Evolutionary conservation across 2,888 invertebrate species (phyloP).

Genomic region (Micoletzkya japonica): DNA sequence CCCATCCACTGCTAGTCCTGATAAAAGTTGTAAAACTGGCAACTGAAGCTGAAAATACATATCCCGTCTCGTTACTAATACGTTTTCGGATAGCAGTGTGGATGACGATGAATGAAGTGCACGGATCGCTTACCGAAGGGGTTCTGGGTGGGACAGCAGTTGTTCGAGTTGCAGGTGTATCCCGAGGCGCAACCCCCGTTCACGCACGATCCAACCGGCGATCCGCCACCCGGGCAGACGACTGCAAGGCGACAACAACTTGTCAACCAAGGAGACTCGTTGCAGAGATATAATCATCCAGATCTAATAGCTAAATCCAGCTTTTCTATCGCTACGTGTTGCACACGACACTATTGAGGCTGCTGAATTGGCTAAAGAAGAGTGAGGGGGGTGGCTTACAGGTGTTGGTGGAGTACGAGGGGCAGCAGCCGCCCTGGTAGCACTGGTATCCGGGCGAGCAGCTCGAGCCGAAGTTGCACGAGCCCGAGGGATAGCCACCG

Average conservation of each 20-base stretch:
- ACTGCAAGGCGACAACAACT: slow-evolving; percentile 36
- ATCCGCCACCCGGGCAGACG: slow-evolving; percentile 49
- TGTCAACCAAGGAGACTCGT: slow-evolving; percentile 33
- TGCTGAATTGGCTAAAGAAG: too few species aligned
- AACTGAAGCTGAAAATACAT: too few species aligned
- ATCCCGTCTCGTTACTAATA: too few species aligned
- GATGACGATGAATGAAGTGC: too few species aligned
- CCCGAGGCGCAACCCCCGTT: slow-evolving; percentile 51
- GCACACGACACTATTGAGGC: too few species aligned
- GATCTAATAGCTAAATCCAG: too few species aligned
- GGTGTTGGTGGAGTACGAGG: slow-evolving; percentile 43
- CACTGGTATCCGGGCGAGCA: slow-evolving; percentile 56
- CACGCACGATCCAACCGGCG: slow-evolving; percentile 49
- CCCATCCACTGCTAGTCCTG: too few species aligned
- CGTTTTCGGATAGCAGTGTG: too few species aligned
- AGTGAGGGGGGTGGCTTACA: too few species aligned
- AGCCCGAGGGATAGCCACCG: slow-evolving; percentile 51
- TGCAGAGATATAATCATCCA: not conserved
- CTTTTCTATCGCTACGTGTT: too few species aligned
- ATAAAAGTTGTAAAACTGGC: too few species aligned
- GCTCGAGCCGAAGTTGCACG: slow-evolving; percentile 49
- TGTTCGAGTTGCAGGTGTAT: slow-evolving; percentile 50
- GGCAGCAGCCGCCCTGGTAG: slow-evolving; percentile 50
- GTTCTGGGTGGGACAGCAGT: slow-evolving; percentile 44
- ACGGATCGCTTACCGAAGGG: slow-evolving; percentile 46